Base-by-base conservation (phyloP, 2,888 invertebrate species). In the Zaprionus obscuricornis region DNA sequence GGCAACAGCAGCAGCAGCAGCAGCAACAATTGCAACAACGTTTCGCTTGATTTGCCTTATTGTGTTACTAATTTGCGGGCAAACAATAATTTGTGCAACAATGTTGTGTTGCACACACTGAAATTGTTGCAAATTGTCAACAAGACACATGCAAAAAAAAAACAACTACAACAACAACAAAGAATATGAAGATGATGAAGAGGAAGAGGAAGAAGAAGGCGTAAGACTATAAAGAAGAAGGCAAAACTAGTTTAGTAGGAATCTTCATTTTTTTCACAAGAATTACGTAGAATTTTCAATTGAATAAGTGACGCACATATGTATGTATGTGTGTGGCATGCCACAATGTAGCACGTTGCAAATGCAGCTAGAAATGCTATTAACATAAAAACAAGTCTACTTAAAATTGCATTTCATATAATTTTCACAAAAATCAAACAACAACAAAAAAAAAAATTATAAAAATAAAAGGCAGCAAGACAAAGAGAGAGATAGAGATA, bases 221-320 rank as follows among this genome's bases (percentile, higher is more conserved):
- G n/a, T n/a, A n/a, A n/a, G n/a, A n/a, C n/a, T n/a, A n/a, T n/a
- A n/a, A 58, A 24, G 29, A 22, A 40, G 45, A 52, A 49, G 40
- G 14, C 33, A 64, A 82, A 81, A 83, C 81, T 81, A 81, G 81
- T 81, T 81, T 81, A 81, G 81, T 81, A 69, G 81, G 84, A 79
- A 81, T 74, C 68, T 42, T 40, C 46, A 43, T 40, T 45, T 29
- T 43, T 49, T 43, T 47, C n/a, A 10, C 24, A 40, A 26, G 24
- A 27, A 70, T 76, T 76, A 81, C 77, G 77, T 77, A 66, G 59
- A 74, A 64, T 33, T n/a, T n/a, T 67, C 66, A 79, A 83, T 83
- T 76, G 74, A 83, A 74, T 83, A 79, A 78, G 68, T 83, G 63
- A 16, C 34, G 10, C 29, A 2, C 10, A 14, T 31, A 14, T 11